Evolutionary conservation across 1,140 invertebrate genomes (phyloP).

Genomic region (Conopomorpha cramerella): DNA sequence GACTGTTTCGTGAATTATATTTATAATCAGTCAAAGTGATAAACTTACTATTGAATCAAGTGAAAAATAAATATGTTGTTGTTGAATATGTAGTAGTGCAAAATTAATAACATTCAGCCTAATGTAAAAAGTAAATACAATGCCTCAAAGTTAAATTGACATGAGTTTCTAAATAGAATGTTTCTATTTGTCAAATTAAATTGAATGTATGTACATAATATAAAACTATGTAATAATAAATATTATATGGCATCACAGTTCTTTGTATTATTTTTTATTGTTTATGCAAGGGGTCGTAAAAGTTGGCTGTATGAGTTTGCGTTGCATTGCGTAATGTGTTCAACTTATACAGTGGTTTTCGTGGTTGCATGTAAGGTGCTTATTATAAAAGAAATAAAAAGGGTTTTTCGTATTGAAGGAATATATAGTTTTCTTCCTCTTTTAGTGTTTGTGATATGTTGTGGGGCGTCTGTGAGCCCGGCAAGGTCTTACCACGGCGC

Average conservation of each 20-base stretch:
- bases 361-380: too few species aligned
- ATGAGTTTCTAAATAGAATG: constrained; percentile 49
- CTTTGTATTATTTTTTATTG: constrained; percentile 25
- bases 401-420: too few species aligned
- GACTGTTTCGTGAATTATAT: constrained; percentile 26
- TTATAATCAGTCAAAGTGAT: constrained; percentile 14
- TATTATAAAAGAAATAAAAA: too few species aligned
- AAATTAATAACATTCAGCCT: constrained; percentile 31
- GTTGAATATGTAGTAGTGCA: too few species aligned
- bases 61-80: background rate
- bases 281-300: too few species aligned
- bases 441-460: too few species aligned
- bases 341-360: too few species aligned
- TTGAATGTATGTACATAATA: constrained; percentile 44
- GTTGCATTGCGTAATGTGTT: too few species aligned
- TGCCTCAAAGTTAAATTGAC: constrained; percentile 38
- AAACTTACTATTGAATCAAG: background rate
- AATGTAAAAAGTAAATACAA: constrained; percentile 18
- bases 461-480: background rate
- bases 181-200: constrained; percentile 55
- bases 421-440: too few species aligned
- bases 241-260: constrained; percentile 32
- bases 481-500: constrained; percentile 7
- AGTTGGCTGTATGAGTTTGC: too few species aligned
- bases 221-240: constrained; percentile 57